These are phyloP conservation scores for Lordiphosa clarofinis DNA, from an alignment of 1,140 invertebrate species.

Conservation along the genomic window DNA sequence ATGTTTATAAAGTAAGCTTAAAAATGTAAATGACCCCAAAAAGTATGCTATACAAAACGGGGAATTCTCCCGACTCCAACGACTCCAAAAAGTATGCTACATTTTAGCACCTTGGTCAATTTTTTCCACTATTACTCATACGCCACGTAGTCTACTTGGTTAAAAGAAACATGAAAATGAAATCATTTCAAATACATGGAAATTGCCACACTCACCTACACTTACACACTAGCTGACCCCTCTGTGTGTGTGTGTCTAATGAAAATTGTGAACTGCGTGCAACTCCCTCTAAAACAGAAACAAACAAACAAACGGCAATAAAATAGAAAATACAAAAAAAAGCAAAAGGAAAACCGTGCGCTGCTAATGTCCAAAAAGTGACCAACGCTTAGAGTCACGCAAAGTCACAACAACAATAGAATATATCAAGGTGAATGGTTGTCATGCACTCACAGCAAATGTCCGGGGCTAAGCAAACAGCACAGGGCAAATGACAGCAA, in stretches of 20 bases:
- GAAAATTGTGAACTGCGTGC: conserved; percentile 67
- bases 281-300: conserved; percentile 34
- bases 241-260: conserved; percentile 30
- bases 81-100: conserved; percentile 1
- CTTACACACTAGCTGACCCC: conserved; percentile 7
- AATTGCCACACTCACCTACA: conserved; percentile 39
- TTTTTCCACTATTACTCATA: conserved; percentile 56
- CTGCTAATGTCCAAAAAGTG: conserved; percentile 60
- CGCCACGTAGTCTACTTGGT: conserved; percentile 29
- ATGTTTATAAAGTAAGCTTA: too few species aligned
- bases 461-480: conserved; percentile 5
- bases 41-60: too few species aligned
- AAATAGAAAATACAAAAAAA: conserved; percentile 26
- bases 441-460: conserved; percentile 31
- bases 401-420: conserved; percentile 57
- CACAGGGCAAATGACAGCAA: conserved; percentile 13
- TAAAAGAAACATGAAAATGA: conserved; percentile 50
- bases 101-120: background rate
- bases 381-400: conserved; percentile 68
- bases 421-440: conserved; percentile 55
- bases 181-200: conserved; percentile 62
- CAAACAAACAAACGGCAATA: conserved; percentile 35
- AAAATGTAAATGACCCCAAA: too few species aligned
- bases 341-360: conserved; percentile 11
- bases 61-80: conserved; percentile 3